These are phyloP conservation scores for Hedya salicella DNA, from an alignment of 2,888 invertebrate species.

Conservation along the genomic window DNA sequence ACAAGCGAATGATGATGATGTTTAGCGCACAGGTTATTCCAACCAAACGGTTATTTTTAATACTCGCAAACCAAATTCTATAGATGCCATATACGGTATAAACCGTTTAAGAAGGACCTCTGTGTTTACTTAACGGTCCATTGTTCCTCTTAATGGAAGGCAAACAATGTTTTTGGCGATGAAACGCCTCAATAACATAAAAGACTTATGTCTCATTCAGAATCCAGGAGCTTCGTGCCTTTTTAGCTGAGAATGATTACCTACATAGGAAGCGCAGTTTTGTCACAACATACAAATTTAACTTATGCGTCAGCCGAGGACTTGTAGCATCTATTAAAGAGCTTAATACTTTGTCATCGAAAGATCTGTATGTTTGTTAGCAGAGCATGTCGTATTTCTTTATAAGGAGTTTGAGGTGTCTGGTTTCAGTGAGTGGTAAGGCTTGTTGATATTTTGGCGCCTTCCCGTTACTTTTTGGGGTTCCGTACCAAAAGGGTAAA, in stretches of 20 bases:
- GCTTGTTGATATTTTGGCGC: conserved; percentile 60
- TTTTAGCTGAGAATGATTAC: too few species aligned
- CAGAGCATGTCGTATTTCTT: conserved; percentile 52
- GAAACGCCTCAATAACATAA: conserved; percentile 50
- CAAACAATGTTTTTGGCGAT: conserved; percentile 72
- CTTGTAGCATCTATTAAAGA: conserved; percentile 46
- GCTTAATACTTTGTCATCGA: conserved; percentile 43
- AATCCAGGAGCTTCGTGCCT: too few species aligned
- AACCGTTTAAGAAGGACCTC: conserved; percentile 38
- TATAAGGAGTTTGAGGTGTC: conserved; percentile 70
- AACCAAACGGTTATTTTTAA: neutral
- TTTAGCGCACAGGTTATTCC: too few species aligned
- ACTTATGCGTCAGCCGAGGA: conserved; percentile 11
- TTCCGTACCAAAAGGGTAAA: too few species aligned
- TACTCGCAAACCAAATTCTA: neutral
- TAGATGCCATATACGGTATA: conserved; percentile 9
- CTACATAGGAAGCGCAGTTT: conserved; percentile 65
- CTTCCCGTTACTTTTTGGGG: conserved; percentile 70
- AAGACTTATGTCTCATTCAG: neutral
- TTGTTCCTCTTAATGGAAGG: conserved; percentile 72
- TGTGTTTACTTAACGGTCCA: conserved; percentile 76
- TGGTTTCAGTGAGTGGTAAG: conserved; percentile 66
- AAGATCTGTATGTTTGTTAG: conserved; percentile 40
- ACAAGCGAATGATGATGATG: too few species aligned
- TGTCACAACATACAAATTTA: conserved; percentile 50